phyloP scores from a whole-genome alignment of 2,113 vertebrate genomes.

The Phalacrocorax pelagicus region DNA sequence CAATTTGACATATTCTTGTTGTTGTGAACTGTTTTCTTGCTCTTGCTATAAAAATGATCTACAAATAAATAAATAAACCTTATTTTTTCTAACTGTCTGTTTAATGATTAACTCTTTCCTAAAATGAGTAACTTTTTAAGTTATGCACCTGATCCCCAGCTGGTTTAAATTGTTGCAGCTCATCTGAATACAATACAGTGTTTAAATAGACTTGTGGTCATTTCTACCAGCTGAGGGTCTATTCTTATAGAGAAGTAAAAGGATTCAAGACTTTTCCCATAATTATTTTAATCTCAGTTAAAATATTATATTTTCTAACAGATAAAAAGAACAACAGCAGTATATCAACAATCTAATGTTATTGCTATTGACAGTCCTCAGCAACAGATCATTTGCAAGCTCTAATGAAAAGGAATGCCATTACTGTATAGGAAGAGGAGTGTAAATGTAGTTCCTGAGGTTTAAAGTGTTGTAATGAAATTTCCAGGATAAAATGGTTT shows the following conservation, averaged over 20 bases:
- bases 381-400: neutral
- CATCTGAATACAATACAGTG: neutral
- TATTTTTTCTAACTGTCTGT: neutral
- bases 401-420: neutral
- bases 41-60: neutral
- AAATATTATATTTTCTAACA: neutral
- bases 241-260: neutral
- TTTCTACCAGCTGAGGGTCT: neutral
- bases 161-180: neutral
- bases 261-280: neutral
- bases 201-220: neutral
- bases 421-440: fast-evolving
- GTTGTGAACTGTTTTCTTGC: neutral
- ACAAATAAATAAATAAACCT: neutral
- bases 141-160: neutral
- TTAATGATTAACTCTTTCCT: neutral
- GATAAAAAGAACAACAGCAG: neutral
- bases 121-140: neutral
- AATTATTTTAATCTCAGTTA: neutral
- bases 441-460: neutral
- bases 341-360: neutral
- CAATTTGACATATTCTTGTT: neutral
- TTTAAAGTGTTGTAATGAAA: neutral
- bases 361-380: neutral
- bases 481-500: neutral